Evolutionary conservation across 1,140 invertebrate species (phyloP).

Genomic region (Wiebesia pumilae): DNA sequence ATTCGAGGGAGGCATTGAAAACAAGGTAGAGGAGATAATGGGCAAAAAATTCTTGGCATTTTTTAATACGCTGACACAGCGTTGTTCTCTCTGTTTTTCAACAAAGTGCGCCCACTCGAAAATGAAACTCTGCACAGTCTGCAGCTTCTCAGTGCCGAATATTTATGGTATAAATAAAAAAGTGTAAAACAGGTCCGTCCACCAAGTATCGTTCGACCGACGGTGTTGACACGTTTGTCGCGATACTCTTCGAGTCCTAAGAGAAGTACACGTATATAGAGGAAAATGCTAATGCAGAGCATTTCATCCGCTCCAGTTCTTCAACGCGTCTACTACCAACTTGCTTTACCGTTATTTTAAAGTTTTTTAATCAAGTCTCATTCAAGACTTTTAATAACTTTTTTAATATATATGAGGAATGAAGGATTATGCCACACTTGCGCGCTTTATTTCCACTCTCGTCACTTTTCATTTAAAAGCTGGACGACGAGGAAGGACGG

Average conservation of each 20-base stretch:
- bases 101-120: neutral
- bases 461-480: conserved; percentile 39
- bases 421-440: conserved; percentile 35
- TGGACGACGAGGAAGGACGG: neutral
- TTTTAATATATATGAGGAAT: conserved; percentile 43
- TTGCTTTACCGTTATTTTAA: conserved; percentile 48
- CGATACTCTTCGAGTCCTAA: conserved; percentile 13
- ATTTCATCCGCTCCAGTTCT: conserved; percentile 39
- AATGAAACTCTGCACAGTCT: neutral
- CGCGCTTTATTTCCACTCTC: conserved; percentile 1
- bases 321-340: neutral
- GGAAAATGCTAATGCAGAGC: conserved; percentile 34
- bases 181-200: conserved; percentile 33
- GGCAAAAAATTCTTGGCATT: conserved; percentile 14
- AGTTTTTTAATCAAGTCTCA: conserved; percentile 49
- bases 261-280: neutral
- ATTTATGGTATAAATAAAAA: conserved; percentile 7
- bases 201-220: conserved; percentile 7
- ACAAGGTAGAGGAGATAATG: neutral
- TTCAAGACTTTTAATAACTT: conserved; percentile 49
- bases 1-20: conserved; percentile 22
- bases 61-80: conserved; percentile 18
- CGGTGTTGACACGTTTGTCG: conserved; percentile 28
- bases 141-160: too few species aligned
- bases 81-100: neutral